A percentile compares a stretch with the other conserved stretches of the same genome.
Evolutionary conservation across 2,888 invertebrate genomes (phyloP).

Genomic region (Epistrophe grossulariae): DNA sequence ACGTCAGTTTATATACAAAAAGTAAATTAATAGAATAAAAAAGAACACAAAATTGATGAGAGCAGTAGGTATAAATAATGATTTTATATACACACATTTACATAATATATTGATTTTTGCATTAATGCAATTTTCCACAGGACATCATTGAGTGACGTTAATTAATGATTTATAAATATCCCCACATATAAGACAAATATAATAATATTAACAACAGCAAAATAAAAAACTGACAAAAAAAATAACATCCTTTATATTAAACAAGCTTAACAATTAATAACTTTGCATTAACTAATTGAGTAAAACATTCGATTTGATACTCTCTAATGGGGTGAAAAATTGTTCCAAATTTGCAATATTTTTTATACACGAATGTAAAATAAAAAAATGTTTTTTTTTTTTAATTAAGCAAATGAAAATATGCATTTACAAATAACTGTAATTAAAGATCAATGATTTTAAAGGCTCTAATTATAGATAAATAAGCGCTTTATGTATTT

Average conservation of each 20-base stretch:
- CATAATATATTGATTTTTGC: not conserved
- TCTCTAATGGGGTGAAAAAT: not conserved
- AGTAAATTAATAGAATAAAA: not conserved
- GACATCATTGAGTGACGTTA: not conserved
- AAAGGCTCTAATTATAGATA: too few species aligned
- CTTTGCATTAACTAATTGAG: not conserved
- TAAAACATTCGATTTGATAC: too few species aligned
- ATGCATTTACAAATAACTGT: too few species aligned
- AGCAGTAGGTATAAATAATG: not conserved
- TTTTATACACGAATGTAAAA: not conserved
- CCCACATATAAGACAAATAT: not conserved
- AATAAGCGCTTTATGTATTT: too few species aligned
- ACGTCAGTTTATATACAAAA: not conserved
- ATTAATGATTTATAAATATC: constrained; percentile 1
- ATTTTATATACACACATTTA: not conserved
- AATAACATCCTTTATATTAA: not conserved
- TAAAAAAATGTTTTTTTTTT: too few species aligned
- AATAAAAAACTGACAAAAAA: not conserved
- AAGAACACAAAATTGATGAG: not conserved
- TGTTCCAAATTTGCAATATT: not conserved
- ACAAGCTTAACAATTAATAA: not conserved
- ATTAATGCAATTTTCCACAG: constrained; percentile 5
- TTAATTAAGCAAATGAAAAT: too few species aligned
- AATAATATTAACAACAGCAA: not conserved
- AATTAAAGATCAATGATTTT: too few species aligned